Conservation (phyloP, 1,140 invertebrate genomes). For the Micrasema longulum region DNA sequence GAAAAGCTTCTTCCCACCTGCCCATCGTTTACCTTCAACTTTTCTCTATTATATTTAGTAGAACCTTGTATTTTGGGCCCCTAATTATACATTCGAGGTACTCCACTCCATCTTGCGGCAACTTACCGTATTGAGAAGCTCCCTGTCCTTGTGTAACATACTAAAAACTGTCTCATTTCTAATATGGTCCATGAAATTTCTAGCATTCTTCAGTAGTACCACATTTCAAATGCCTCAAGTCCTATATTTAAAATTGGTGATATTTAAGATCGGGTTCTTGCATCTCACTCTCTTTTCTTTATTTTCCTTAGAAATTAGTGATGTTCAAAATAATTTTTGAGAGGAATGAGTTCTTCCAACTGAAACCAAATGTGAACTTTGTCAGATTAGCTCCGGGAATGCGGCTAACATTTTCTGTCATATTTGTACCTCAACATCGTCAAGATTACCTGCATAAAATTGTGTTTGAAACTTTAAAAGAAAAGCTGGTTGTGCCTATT, state of each 20-base stretch:
- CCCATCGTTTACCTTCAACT: too few relatives aligned
- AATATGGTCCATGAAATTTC: too few relatives aligned
- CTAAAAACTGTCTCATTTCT: too few relatives aligned
- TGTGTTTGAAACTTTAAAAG: slow-evolving; percentile 6
- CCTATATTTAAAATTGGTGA: neutral
- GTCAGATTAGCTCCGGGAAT: slow-evolving; percentile 21
- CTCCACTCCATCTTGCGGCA: too few relatives aligned
- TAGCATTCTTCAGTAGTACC: too few relatives aligned
- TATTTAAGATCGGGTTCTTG: neutral
- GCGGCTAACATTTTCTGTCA: slow-evolving; percentile 7
- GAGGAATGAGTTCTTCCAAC: neutral
- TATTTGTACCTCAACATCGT: neutral
- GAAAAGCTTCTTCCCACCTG: too few relatives aligned
- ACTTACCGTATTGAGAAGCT: too few relatives aligned
- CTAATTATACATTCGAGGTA: too few relatives aligned
- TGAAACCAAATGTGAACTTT: slow-evolving; percentile 26
- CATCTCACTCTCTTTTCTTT: neutral
- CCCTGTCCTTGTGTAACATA: too few relatives aligned
- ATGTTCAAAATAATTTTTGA: slow-evolving; percentile 30
- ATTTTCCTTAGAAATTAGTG: slow-evolving; percentile 18
- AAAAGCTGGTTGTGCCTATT: slow-evolving; percentile 10
- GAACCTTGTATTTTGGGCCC: too few relatives aligned
- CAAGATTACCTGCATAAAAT: slow-evolving; percentile 25
- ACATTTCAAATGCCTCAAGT: neutral
- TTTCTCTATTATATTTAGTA: too few relatives aligned